Base-by-base conservation (phyloP, 2,888 invertebrate genomes). In the Tetrapedia diversipes region DNA sequence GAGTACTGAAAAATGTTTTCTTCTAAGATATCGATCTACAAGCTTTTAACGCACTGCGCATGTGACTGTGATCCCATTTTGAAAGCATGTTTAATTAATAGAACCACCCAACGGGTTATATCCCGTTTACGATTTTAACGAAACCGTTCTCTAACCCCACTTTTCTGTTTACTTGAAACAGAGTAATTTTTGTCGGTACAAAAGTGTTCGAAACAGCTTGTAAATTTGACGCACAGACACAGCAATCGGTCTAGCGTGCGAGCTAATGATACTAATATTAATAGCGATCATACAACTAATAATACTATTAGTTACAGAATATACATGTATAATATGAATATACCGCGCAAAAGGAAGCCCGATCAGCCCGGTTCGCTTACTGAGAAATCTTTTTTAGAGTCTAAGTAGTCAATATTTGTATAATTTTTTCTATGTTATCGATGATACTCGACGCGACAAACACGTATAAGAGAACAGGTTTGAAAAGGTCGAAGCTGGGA, bases 371-470 rank as follows among this genome's bases (percentile, higher is more conserved):
- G 86, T 87, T 83, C 57, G 82, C 84, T 86, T 79, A 71, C 61
- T 68, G 72, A 56, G 57, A 53, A 32, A 54, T 45, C 59, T 27
- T 67, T 53, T 32, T 32, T 60, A 60, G 65, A 56, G 29, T 61
- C 45, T 59, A 63, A 43, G 67, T 69, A 65, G 77, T 63, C 61
- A 72, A 65, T 77, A 88, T 86, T 87, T 89, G 86, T 89, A 87
- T 89, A 86, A 88, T 90, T 90, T 90, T 90, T 90, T 90, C 87
- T 89, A 90, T 88, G 81, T 88, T 78, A 79, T 80, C 73, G 60
- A 74, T 37, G 61, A 76, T 66, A 65, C 27, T 57, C 43, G 51
- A 54, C 27, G 64, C 66, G 60, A 64, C 64, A 70, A 76, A 60
- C 60, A 77, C 66, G 68, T 68, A 57, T 78, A 43, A 60, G 53